A percentile compares a stretch with the other conserved stretches of the same genome.
phyloP scores from a whole-genome alignment of 2,888 invertebrate species.

The Drosophila mulleri region DNA sequence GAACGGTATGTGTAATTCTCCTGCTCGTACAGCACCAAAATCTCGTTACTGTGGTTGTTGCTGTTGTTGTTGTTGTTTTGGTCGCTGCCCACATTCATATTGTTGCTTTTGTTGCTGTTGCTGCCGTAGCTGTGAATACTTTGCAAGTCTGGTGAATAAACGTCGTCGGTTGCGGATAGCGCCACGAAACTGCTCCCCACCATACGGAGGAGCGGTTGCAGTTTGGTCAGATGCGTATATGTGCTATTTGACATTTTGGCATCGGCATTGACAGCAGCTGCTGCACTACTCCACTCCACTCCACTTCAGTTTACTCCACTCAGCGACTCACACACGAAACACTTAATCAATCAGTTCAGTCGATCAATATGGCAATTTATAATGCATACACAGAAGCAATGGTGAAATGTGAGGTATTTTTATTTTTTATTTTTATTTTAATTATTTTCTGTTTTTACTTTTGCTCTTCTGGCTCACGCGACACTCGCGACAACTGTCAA shows the following conservation, averaged over 20 bases:
- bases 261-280: constrained; percentile 37
- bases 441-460: background rate
- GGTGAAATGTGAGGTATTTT: constrained; percentile 34
- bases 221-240: constrained; percentile 56
- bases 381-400: constrained; percentile 24
- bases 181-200: constrained; percentile 52
- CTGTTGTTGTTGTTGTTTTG: constrained; percentile 35
- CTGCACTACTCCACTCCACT: constrained; percentile 8
- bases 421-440: background rate
- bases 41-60: constrained; percentile 55
- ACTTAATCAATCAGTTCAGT: constrained; percentile 42
- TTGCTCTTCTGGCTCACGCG: constrained; percentile 16
- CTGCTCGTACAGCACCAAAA: constrained; percentile 72
- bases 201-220: constrained; percentile 67
- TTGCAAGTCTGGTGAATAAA: constrained; percentile 34
- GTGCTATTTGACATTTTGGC: constrained; percentile 74
- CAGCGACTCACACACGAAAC: constrained; percentile 18
- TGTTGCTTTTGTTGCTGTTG: constrained; percentile 4
- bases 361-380: constrained; percentile 33
- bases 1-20: constrained; percentile 66
- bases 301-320: background rate
- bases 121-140: constrained; percentile 6
- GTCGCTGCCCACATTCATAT: constrained; percentile 22
- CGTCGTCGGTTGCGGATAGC: constrained; percentile 53
- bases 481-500: constrained; percentile 51